Conservation (phyloP, 1,140 invertebrate species). For the Heliconius congener region DNA sequence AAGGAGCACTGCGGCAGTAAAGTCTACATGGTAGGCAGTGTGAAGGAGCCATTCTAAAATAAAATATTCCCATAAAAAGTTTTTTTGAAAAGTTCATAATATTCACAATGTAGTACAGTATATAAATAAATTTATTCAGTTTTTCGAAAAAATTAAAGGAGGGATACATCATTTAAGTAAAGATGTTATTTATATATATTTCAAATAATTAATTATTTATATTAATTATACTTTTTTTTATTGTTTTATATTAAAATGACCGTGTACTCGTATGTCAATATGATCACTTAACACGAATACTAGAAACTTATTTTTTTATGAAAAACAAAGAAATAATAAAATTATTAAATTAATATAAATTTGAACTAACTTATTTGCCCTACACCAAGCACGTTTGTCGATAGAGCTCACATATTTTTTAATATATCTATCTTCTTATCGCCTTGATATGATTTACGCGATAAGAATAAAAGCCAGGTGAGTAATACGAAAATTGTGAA, state of each 20-base stretch:
- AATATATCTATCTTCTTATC: constrained; percentile 1
- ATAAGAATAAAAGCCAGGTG: not conserved
- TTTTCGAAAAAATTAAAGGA: too few species aligned
- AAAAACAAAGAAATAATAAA: too few species aligned
- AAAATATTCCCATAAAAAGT: not conserved
- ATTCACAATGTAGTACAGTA: not conserved
- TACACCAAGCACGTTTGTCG: not conserved
- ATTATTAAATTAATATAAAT: not conserved
- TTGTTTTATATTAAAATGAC: too few species aligned
- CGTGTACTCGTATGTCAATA: too few species aligned
- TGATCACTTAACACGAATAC: not conserved
- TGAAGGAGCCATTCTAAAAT: constrained; percentile 56
- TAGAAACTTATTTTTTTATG: not conserved
- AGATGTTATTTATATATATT: too few species aligned
- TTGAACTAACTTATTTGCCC: not conserved
- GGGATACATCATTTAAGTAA: too few species aligned
- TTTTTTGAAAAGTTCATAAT: not conserved
- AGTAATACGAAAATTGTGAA: not conserved
- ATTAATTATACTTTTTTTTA: too few species aligned
- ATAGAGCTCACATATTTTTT: constrained; percentile 7
- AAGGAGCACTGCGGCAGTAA: constrained; percentile 59
- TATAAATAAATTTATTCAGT: too few species aligned
- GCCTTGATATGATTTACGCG: not conserved
- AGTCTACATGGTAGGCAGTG: constrained; percentile 62
- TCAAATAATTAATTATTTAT: too few species aligned